Evolutionary conservation across 2,888 invertebrate genomes (phyloP).

Genomic region (Serripes groenlandicus): DNA sequence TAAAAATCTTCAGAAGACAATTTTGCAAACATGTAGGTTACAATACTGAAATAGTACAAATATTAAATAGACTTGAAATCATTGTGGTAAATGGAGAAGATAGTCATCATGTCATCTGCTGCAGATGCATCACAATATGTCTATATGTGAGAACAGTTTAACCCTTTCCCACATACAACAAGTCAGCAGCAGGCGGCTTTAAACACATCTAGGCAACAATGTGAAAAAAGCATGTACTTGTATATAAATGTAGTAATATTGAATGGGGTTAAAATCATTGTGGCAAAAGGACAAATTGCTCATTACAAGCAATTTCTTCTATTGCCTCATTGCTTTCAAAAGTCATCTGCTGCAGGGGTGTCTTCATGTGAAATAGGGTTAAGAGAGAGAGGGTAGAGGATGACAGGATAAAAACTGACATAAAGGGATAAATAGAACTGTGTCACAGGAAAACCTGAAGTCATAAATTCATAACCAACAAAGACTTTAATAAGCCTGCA

Average conservation of each 20-base stretch:
- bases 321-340: background rate
- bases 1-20: no score
- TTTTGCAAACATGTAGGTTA: no score
- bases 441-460: slow-evolving; percentile 62
- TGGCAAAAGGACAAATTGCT: slow-evolving; percentile 3
- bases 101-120: background rate
- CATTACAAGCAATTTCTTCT: background rate
- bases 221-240: background rate
- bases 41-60: no score
- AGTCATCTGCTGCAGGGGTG: no score
- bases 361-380: background rate
- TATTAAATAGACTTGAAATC: no score
- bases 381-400: background rate
- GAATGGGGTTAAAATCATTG: background rate
- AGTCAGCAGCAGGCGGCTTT: background rate
- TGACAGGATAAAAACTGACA: background rate
- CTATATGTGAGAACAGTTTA: background rate
- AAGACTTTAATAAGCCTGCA: slow-evolving; percentile 72
- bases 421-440: slow-evolving; percentile 21
- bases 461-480: slow-evolving; percentile 72
- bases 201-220: background rate
- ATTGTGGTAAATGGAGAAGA: no score
- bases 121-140: background rate
- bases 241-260: background rate
- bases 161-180: background rate